Base-by-base conservation (phyloP, 2,797 vertebrate species). In the Tapirus indicus region DNA sequence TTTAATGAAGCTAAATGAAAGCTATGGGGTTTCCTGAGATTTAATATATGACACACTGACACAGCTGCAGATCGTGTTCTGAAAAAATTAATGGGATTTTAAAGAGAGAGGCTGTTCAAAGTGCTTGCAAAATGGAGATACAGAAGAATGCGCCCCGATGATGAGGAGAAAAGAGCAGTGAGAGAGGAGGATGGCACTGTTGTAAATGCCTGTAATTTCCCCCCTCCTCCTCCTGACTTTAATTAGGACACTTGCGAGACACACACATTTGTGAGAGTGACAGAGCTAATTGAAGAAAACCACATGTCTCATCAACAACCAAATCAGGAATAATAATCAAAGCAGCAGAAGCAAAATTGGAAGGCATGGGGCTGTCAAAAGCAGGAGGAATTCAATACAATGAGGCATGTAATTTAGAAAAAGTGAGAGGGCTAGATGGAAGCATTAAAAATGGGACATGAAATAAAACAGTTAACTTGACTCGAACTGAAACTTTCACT, bases 241-340 rank as follows among this genome's bases (percentile, higher is more conserved):
- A 98, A 98, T 93, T 97, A 97, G 98, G 97, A 98, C 97, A 97
- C 77, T 96, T 94, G 64, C 91, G 86, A 97, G 98, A 96, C 86
- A 92, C 74, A 97, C 98, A 97, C 90, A 96, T 96, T 95, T 97
- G 96, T 91, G 97, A 98, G 64, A 97, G 71, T 87, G 91, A 97
- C 98, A 98, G 98, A 98, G 91, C 93, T 97, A 98, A 97, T 91
- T 92, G 91, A 98, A 95, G 77, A 98, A 98, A 98, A 97, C 92
- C 97, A 98, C 97, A 97, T 90, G 75, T 97, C 97, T 98, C 91
- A 98, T 95, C 94, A 98, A 97, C 95, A 97, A 98, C 96, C 80
- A 94, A 82, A 96, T 98, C 96, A 98, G 89, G 90, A 98, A 97
- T 93, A 98, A 97, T 97, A 77, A 97, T 82, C 97, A 98, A 98